phyloP scores from a whole-genome alignment of 2,113 vertebrate species.

The Sigmodon hispidus region DNA sequence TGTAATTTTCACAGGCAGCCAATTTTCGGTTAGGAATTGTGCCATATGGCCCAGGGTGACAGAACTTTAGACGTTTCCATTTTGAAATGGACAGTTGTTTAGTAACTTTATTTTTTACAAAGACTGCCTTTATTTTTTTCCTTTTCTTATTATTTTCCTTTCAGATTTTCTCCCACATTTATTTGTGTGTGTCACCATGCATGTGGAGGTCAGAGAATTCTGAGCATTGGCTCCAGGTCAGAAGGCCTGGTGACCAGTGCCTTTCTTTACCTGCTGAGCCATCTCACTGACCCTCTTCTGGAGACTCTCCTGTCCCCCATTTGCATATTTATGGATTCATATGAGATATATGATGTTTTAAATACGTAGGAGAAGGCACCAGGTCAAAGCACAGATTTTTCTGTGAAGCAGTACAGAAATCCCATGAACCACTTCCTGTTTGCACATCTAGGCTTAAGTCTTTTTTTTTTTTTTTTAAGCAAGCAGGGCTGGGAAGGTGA shows the following conservation, averaged over 20 bases:
- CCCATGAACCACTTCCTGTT: not conserved
- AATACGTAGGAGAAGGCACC: not conserved
- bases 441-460: not conserved
- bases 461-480: no score
- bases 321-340: not conserved
- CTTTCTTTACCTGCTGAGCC: not conserved
- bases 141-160: not conserved
- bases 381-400: not conserved
- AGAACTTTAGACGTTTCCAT: not conserved
- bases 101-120: not conserved
- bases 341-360: not conserved
- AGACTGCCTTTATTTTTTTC: not conserved
- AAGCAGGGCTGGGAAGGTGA: not conserved
- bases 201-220: not conserved
- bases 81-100: not conserved
- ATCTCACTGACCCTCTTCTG: not conserved
- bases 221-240: no score
- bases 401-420: not conserved
- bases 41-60: not conserved
- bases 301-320: not conserved
- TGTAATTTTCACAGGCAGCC: constrained; percentile 39
- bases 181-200: not conserved
- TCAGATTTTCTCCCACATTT: not conserved
- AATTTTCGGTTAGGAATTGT: constrained; percentile 26
- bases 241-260: not conserved